Evolutionary conservation across 1,140 invertebrate genomes (phyloP), one percentile per base, ranked within the genome.

Genomic region (Procambarus clarkii): DNA sequence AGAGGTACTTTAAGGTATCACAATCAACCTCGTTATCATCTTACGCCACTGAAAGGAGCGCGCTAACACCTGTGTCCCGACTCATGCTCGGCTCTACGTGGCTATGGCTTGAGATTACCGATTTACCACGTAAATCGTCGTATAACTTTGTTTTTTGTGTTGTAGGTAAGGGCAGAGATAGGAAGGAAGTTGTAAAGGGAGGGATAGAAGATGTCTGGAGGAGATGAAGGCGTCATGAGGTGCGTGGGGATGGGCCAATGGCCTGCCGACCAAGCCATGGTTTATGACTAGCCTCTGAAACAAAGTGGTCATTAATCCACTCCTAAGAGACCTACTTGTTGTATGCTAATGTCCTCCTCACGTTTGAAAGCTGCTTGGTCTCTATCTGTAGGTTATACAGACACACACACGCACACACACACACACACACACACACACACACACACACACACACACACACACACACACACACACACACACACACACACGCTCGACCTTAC

Each of bases 11-110:
- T 85, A 44, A 71, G 60, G 58, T 85, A 85, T 85, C 83, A 74
- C 83, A 85, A 74, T 85, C 83, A 85, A 13, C 83, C 46, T 71
- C 64, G 60, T 85, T 85, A 85, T 74, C 83, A 85, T 85, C 83
- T 85, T 85, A 74, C 64, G 83, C 83, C 83, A 74, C 83, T 74
- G 83, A 85, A 74, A 85, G 64, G 64, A 74, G 74, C 83, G 83
- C 64, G 83, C 64, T 71, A 85, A 74, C 83, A 48, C 83, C 83
- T 48, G 60, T 64, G 83, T 85, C 83, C 64, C 83, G 83, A 85
- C 21, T 44, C 83, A 3, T 69, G 69, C 13, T 0, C 13, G 15
- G n/a, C n/a, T 2, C 11, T 4, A 3, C 15, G 11, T 24, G 69
- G 24, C 69, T 74, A 8, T 21, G 60, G 60, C 18, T 64, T 64